Evolutionary conservation across 2,797 vertebrate species (phyloP), one percentile per base, ranked within the genome.

Genomic region (Pogoniulus pusillus): DNA sequence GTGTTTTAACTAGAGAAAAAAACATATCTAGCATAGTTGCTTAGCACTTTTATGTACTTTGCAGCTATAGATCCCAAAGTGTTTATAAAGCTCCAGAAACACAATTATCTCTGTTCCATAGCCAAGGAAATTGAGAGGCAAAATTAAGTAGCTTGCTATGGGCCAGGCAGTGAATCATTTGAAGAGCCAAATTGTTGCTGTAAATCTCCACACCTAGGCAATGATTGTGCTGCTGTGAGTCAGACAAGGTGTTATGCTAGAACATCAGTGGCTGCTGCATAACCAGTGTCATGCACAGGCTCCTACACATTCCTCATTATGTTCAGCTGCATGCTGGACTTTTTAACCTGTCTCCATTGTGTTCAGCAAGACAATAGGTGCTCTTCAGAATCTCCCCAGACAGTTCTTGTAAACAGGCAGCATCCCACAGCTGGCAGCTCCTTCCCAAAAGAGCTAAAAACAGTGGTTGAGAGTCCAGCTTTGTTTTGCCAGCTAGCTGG

Each of bases 181-280:
- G 83, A 92, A 93, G 83, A 89, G 45, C 75, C 90, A 90, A 88
- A 83, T 84, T 91, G 87, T 80, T 92, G 35, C 81, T 90, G 93
- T 92, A 96, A 95, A 95, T 95, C 91, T 95, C 81, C 69, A 55
- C 90, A 95, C 93, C 95, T 92, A 80, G 86, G 79, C 87, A 93
- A 85, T 91, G 88, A 92, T 93, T 91, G 85, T 65, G 51, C 69
- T 80, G 75, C 72, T 90, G 0, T 86, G 85, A 94, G 78, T 95
- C 92, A 94, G 69, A 63, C 65, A 85, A 92, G 83, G 72, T 45
- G 80, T 89, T 95, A 87, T 93, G 92, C 91, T 65, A 86, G 83
- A 94, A 82, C 87, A 95, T 89, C 86, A 93, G 89, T 87, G 85
- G 55, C 63, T 92, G 59, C 81, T 91, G 72, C 53, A 85, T 54